Evolutionary conservation across 2,888 invertebrate genomes (phyloP), one percentile per base, ranked within the genome.

Genomic region (Clostera curtula): DNA sequence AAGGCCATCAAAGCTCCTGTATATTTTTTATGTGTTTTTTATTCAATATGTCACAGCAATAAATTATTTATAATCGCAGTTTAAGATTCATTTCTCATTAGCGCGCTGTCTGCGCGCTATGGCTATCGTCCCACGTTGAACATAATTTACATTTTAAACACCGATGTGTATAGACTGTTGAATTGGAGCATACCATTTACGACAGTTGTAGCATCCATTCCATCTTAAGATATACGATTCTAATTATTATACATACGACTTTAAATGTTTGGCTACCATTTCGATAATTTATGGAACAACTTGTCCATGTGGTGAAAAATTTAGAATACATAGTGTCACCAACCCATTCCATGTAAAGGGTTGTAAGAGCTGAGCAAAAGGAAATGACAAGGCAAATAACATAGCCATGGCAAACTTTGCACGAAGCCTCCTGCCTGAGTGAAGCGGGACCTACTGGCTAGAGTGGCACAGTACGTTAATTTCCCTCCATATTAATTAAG

Each of bases 101-200:
- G 34, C 36, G 10, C 31, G 23, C n/a, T n/a, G n/a, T n/a, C n/a
- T n/a, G n/a, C n/a, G n/a, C n/a, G n/a, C n/a, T 21, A 31, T 29
- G 12, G 22, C 21, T 40, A 18, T 29, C 53, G 23, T 42, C 52
- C 49, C 36, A 44, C 56, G 29, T 42, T 30, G n/a, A n/a, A n/a
- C n/a, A 27, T 27, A 25, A 42, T 52, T 49, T 15, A 20, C 52
- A 51, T 51, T 23, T 36, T 30, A 40, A 46, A 35, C 31, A 18
- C 24, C 24, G 34, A 41, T 36, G 19, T 31, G 27, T 31, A 30
- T 30, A 13, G 32, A 3, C 3, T 14, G 19, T 27, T 13, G 29
- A 42, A 31, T 36, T 25, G 19, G 36, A 34, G 27, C 29, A 33
- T 6, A 11, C 43, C 39, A 24, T 40, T 37, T 33, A 34, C 34